A percentile compares a stretch with the other conserved stretches of the same genome.
Conservation (phyloP, 2,888 invertebrate genomes). For the Tiliacea citrago region DNA sequence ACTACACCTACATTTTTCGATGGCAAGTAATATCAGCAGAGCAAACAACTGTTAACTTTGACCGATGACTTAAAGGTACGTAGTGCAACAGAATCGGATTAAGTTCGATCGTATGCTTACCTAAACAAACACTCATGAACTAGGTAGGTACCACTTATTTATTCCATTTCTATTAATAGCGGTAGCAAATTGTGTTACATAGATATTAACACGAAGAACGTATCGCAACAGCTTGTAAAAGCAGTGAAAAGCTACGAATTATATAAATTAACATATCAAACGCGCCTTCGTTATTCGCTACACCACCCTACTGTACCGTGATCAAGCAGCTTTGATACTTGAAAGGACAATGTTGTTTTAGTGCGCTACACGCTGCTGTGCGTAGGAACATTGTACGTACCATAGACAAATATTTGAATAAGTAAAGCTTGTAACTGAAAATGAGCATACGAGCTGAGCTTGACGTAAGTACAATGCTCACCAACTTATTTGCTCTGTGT, state of each 20-base stretch:
- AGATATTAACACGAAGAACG: slow-evolving; percentile 67
- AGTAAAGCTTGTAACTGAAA: not conserved
- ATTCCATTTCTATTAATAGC: slow-evolving; percentile 50
- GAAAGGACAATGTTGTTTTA: slow-evolving; percentile 23
- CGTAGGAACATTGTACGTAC: not conserved
- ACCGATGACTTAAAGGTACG: not conserved
- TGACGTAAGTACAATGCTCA: not conserved
- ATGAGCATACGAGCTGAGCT: not conserved
- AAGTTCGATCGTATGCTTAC: not conserved
- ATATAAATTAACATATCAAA: slow-evolving; percentile 88
- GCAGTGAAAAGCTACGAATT: slow-evolving; percentile 85
- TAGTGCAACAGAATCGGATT: not conserved
- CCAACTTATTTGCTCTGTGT: not conserved
- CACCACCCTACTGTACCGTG: slow-evolving; percentile 74
- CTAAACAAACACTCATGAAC: slow-evolving; percentile 11
- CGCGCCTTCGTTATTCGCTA: slow-evolving; percentile 82
- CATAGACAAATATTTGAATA: not conserved
- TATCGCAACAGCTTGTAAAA: slow-evolving; percentile 77
- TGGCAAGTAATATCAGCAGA: not conserved
- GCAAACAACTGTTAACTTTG: not conserved
- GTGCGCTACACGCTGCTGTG: not conserved
- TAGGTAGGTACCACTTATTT: slow-evolving; percentile 26
- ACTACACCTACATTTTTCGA: not conserved
- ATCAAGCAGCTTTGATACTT: slow-evolving; percentile 69
- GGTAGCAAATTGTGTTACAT: slow-evolving; percentile 60